Evolutionary conservation across 2,113 vertebrate species (phyloP), one percentile per base, ranked within the genome.

Genomic region (Grammomys surdaster): DNA sequence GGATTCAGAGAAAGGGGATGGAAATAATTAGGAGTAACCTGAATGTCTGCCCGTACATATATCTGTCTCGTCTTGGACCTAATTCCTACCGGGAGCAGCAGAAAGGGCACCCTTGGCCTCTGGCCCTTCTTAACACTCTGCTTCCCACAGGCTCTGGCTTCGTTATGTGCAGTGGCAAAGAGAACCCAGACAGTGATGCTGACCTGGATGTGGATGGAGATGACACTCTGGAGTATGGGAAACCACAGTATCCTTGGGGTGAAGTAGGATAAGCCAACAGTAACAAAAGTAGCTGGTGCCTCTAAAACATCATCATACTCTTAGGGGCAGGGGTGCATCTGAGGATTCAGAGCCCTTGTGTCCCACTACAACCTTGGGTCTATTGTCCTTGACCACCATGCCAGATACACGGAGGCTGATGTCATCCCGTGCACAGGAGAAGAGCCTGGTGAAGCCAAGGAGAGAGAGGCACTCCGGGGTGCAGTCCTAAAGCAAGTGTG

Each of bases 121-220:
- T 77, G 24, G 43, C 33, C 77, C 12, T 60, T 60, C 89, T 96
- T 72, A 97, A 98, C 54, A 31, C 60, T 85, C 70, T 84, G 75
- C 82, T 56, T 97, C 93, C 96, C 98, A 95, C 98, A 99, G 99
- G 99, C 98, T 99, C 99, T 72, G 99, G 99, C 87, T 99, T 99
- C 93, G 99, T 99, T 96, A 99, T 99, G 98, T 99, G 99, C 98
- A 99, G 99, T 0, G 99, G 99, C 93, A 99, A 99, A 97, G 99
- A 99, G 98, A 99, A 99, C 82, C 99, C 99, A 0, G 99, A 99
- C 98, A 99, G 99, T 1, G 99, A 99, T 0, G 99, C 99, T 0
- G 99, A 99, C 98, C 98, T 99, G 67, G 99, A 99, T 81, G 99
- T 99, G 97, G 99, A 99, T 93, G 99, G 99, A 69, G 99, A 99